phyloP scores from a whole-genome alignment of 2,797 vertebrate species.

The Mormyrus proboscirostris region DNA sequence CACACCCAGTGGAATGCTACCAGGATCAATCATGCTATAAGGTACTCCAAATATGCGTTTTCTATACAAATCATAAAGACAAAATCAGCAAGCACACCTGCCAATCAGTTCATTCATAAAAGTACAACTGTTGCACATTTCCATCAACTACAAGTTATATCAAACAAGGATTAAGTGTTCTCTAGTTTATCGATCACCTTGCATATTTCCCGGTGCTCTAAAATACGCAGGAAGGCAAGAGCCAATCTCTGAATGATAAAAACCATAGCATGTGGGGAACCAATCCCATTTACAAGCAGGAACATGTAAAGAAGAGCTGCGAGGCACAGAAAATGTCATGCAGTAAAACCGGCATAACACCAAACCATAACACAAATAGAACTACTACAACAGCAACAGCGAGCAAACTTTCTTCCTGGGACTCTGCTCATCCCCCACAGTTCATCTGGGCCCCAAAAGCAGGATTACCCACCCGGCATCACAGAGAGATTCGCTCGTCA shows the following conservation, averaged over 20 bases:
- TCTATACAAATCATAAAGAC: not conserved
- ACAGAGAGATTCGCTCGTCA: not conserved
- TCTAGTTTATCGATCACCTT: not conserved
- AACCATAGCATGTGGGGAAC: constrained; percentile 8
- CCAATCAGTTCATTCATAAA: not conserved
- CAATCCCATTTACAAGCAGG: constrained; percentile 27
- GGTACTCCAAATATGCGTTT: not conserved
- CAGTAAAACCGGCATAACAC: constrained; percentile 9
- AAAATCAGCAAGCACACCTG: not conserved
- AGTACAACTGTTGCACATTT: not conserved
- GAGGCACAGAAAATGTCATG: constrained; percentile 22
- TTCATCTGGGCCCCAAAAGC: not conserved
- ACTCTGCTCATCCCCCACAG: not conserved
- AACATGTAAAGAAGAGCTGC: constrained; percentile 25
- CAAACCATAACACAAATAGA: not conserved
- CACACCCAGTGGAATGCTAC: not conserved
- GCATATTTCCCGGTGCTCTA: not conserved
- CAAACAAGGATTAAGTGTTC: not conserved
- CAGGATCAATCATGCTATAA: not conserved
- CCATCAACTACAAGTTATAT: not conserved
- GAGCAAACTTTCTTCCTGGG: not conserved
- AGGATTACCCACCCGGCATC: not conserved
- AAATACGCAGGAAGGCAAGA: constrained; percentile 15
- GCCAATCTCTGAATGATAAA: not conserved
- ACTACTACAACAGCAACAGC: not conserved